phyloP scores from a whole-genome alignment of 2,113 vertebrate species.

The Saguinus midas region DNA sequence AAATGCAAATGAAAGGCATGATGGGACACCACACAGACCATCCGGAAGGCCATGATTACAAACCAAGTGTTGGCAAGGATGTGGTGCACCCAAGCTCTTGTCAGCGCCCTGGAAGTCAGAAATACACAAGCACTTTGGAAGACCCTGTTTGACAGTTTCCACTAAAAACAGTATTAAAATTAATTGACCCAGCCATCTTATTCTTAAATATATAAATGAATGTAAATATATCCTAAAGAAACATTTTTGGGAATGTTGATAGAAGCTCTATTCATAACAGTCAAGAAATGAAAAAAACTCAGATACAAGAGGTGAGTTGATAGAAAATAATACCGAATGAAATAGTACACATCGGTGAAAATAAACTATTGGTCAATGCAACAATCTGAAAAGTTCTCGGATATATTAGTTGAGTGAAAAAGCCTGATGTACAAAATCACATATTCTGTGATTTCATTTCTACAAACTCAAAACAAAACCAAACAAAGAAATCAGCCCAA shows the following conservation, averaged over 20 bases:
- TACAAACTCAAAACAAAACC: not conserved
- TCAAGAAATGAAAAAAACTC: not conserved
- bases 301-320: not conserved
- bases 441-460: not conserved
- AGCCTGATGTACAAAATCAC: not conserved
- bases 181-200: not conserved
- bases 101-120: not conserved
- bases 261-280: not conserved
- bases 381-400: not conserved
- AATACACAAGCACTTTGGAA: not conserved
- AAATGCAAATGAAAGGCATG: not conserved
- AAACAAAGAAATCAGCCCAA: not conserved
- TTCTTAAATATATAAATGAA: not conserved
- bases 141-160: not conserved
- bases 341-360: not conserved
- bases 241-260: not conserved
- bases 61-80: not conserved
- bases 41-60: not conserved
- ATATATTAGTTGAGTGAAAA: not conserved
- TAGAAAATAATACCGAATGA: not conserved
- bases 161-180: not conserved
- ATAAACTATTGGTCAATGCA: not conserved
- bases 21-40: not conserved
- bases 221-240: not conserved
- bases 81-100: rapidly evolving